These are phyloP conservation scores for Hippocampus abdominalis DNA, from an alignment of 2,113 vertebrate genomes.

Conservation along the genomic window DNA sequence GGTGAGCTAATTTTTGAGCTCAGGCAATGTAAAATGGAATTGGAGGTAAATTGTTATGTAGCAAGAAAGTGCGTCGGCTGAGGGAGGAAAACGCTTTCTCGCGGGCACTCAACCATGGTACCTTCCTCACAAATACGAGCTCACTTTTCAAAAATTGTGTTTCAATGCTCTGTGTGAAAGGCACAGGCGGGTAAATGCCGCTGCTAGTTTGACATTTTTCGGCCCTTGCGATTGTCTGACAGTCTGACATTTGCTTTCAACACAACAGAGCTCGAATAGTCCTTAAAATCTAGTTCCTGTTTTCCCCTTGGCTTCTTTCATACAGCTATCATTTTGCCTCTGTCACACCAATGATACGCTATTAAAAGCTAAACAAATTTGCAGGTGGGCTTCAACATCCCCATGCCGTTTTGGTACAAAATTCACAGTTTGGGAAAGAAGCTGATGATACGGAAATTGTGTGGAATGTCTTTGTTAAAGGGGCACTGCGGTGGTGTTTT, in stretches of 20 bases:
- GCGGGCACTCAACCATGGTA: background rate
- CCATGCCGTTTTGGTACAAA: too few species aligned
- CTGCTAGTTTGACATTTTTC: background rate
- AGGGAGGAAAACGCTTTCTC: background rate
- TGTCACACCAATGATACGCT: too few species aligned
- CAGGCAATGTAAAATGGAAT: constrained; percentile 25
- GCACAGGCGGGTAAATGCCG: background rate
- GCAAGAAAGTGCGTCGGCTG: background rate
- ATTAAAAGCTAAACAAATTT: background rate
- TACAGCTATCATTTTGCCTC: too few species aligned
- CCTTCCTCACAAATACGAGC: background rate
- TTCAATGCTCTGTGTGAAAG: background rate
- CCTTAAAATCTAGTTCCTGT: background rate
- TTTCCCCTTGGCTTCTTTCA: background rate
- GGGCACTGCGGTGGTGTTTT: too few species aligned
- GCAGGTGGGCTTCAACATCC: background rate
- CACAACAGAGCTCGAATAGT: background rate
- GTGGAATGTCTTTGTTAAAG: too few species aligned
- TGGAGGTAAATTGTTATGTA: constrained; percentile 30
- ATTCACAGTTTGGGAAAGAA: too few species aligned
- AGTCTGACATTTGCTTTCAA: background rate
- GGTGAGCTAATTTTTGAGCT: constrained; percentile 37
- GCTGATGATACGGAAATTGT: too few species aligned
- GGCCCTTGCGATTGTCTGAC: background rate
- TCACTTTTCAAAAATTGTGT: background rate